Base-by-base conservation (phyloP, 2,888 invertebrate genomes). In the Lissocephala sabroskyi region DNA sequence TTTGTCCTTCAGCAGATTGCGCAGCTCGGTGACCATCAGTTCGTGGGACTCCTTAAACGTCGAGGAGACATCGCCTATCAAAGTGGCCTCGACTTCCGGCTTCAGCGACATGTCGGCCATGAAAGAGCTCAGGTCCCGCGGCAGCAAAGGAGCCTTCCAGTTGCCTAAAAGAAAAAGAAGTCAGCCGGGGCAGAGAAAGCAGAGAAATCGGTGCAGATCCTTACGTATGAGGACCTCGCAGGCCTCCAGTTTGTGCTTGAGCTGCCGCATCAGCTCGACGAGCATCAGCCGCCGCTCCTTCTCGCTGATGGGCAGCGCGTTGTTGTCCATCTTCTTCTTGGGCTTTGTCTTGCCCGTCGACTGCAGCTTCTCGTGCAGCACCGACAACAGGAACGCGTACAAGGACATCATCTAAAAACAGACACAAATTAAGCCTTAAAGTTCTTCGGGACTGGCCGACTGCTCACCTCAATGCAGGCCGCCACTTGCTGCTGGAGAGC, bases 391-490 rank as follows among this genome's bases (percentile, higher is more conserved):
- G 50, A 85, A 85, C 41, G 84, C 82, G 59, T 81, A 83, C 2
- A 85, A 61, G 10, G 85, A 82, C 6, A 85, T 56, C 45, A 85
- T 84, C 85, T 85, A 50, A 43, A 41, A 50, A 35, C 42, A 10
- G 6, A 46, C 9, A 28, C 5, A 32, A 37, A 35, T 7, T 32
- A 29, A 9, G 18, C 0, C 13, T 41, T 11, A 16, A 33, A 33
- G 1, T 9, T 1, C 36, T 16, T 5, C 17, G 36, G 16, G 3
- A 14, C 9, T 35, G 10, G 2, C 14, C 13, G 37, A 17, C 1
- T 3, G 26, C 83, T 67, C 45, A 91, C 91, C 87, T 91, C 91
- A 52, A 90, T 83, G 66, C 86, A 87, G 70, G 89, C 88, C 13
- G 89, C 87, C 28, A 89, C 84, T 26, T 84, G 83, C 67, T 88